phyloP scores from a whole-genome alignment of 2,888 invertebrate species.

The Gari tellinella region DNA sequence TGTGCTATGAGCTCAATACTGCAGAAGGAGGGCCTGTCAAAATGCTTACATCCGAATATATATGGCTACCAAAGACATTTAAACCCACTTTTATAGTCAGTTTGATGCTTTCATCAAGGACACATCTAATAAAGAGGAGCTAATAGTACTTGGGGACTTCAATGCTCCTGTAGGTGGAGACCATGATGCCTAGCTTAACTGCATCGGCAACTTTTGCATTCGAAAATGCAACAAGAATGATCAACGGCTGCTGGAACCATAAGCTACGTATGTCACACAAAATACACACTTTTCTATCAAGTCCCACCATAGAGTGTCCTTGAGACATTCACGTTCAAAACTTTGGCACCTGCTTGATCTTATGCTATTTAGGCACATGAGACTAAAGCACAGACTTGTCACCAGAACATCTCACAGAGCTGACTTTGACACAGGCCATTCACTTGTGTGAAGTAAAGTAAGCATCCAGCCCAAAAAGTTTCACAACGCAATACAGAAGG shows the following conservation, averaged over 20 bases:
- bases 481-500: no score
- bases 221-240: neutral
- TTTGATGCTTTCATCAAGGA: neutral
- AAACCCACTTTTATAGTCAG: neutral
- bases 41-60: no score
- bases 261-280: no score
- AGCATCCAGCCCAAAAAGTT: no score
- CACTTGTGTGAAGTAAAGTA: no score
- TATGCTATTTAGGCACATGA: neutral
- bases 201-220: neutral
- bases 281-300: no score
- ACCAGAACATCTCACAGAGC: no score
- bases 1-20: no score
- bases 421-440: no score
- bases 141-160: neutral
- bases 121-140: neutral
- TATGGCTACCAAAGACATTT: no score
- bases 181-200: neutral
- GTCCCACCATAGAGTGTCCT: neutral
- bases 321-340: neutral
- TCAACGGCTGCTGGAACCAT: neutral
- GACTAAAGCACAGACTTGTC: no score
- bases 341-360: neutral
- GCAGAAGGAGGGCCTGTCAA: no score
- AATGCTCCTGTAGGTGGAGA: neutral